These are phyloP conservation scores for Ictalurus furcatus DNA, from an alignment of 2,113 vertebrate species.

Conservation along the genomic window DNA sequence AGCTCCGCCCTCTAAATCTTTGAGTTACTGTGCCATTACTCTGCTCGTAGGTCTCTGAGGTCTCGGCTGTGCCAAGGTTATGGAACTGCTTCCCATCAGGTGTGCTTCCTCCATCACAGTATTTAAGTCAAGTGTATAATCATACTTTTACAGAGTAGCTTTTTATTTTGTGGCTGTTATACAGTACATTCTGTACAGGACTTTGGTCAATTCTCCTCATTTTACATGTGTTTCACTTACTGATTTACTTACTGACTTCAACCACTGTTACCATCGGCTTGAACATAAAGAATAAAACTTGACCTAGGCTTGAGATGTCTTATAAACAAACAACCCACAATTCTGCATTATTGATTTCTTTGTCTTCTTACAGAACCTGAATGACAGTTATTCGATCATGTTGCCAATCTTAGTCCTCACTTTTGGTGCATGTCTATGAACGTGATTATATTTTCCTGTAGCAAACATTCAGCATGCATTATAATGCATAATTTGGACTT, in stretches of 20 bases:
- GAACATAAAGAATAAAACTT: neutral
- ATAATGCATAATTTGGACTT: neutral
- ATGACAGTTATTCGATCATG: neutral
- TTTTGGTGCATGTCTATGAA: constrained; percentile 7
- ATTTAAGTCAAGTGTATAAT: neutral
- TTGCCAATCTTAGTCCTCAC: neutral
- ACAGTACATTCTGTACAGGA: neutral
- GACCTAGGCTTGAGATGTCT: neutral
- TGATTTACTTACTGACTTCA: neutral
- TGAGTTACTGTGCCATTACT: neutral
- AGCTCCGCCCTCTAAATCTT: neutral
- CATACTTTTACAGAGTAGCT: neutral
- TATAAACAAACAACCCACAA: neutral
- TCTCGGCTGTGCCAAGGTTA: neutral
- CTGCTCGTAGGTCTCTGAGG: neutral
- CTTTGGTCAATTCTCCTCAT: neutral
- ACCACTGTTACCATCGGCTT: neutral
- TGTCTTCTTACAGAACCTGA: neutral
- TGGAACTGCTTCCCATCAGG: constrained; percentile 1
- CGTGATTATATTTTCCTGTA: constrained; percentile 20
- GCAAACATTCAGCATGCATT: constrained; percentile 1
- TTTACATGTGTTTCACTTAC: neutral
- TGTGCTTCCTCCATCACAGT: neutral
- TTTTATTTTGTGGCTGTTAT: neutral
- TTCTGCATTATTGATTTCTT: constrained; percentile 12